Evolutionary conservation across 2,888 invertebrate species (phyloP).

Genomic region (Drosophila tripunctata): DNA sequence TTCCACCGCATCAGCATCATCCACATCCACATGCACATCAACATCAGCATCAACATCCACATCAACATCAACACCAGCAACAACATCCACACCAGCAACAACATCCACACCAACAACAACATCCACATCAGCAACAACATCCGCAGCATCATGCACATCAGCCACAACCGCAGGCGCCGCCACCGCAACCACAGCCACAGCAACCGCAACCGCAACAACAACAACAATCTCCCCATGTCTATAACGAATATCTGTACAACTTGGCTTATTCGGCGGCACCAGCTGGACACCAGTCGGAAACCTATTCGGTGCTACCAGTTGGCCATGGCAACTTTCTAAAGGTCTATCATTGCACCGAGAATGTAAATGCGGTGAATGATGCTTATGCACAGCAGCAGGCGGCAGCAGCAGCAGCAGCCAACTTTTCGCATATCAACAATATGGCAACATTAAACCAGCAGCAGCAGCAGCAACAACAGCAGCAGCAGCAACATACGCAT

Average conservation of each 20-base stretch:
- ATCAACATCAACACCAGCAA: conserved; percentile 45
- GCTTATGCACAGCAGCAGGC: conserved; percentile 53
- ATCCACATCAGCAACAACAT: conserved; percentile 44
- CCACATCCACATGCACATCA: conserved; percentile 35
- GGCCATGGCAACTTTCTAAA: conserved; percentile 84
- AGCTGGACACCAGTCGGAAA: conserved; percentile 79
- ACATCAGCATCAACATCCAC: conserved; percentile 38
- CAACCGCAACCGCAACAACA: conserved; percentile 9
- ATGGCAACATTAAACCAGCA: no score
- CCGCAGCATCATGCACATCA: conserved; percentile 27
- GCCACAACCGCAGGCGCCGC: conserved; percentile 30
- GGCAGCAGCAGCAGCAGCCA: conserved; percentile 43
- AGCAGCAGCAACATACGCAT: conserved; percentile 50
- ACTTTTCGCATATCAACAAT: no score
- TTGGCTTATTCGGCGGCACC: conserved; percentile 63
- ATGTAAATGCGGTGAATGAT: conserved; percentile 61
- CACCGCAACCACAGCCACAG: conserved; percentile 36
- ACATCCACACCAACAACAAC: conserved; percentile 25
- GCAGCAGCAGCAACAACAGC: conserved; percentile 63
- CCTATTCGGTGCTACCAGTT: conserved; percentile 83
- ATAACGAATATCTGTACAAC: conserved; percentile 78
- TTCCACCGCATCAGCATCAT: conserved; percentile 47
- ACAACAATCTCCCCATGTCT: conserved; percentile 60
- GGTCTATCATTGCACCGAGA: conserved; percentile 83
- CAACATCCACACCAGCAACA: conserved; percentile 31